phyloP scores from a whole-genome alignment of 1,140 invertebrate genomes.

The Chlorops oryzae region DNA sequence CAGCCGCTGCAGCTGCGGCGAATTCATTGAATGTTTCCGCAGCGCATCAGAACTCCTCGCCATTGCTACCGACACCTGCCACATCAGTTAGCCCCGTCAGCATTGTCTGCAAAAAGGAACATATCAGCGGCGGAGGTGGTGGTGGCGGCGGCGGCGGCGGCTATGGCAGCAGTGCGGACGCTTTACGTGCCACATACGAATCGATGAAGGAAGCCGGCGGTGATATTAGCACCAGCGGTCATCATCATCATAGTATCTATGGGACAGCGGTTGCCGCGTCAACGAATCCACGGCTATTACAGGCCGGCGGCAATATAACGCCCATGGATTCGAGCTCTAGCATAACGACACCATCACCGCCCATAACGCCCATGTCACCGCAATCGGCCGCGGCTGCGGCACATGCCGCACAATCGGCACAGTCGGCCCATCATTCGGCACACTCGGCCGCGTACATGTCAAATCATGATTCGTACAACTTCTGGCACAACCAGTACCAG shows the following conservation, averaged over 20 bases:
- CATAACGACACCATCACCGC: slow-evolving; percentile 60
- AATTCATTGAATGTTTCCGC: slow-evolving; percentile 28
- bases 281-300: slow-evolving; percentile 43
- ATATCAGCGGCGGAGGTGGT: slow-evolving; percentile 26
- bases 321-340: slow-evolving; percentile 59
- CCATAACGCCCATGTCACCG: slow-evolving; percentile 53
- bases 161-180: slow-evolving; percentile 16
- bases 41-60: slow-evolving; percentile 49
- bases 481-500: slow-evolving; percentile 48
- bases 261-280: slow-evolving; percentile 30
- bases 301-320: slow-evolving; percentile 54
- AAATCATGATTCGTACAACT: slow-evolving; percentile 46
- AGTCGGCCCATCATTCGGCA: slow-evolving; percentile 24
- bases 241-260: slow-evolving; percentile 42
- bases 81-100: slow-evolving; percentile 59
- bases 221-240: slow-evolving; percentile 27
- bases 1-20: slow-evolving; percentile 26
- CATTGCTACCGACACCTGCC: slow-evolving; percentile 55
- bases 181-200: slow-evolving; percentile 37
- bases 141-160: slow-evolving; percentile 15
- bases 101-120: slow-evolving; percentile 58
- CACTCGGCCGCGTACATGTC: slow-evolving; percentile 44
- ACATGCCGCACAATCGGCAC: slow-evolving; percentile 36
- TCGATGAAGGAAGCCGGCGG: slow-evolving; percentile 41
- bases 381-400: slow-evolving; percentile 49